Evolutionary conservation across 2,797 vertebrate genomes (phyloP).

Genomic region (Morus bassanus): DNA sequence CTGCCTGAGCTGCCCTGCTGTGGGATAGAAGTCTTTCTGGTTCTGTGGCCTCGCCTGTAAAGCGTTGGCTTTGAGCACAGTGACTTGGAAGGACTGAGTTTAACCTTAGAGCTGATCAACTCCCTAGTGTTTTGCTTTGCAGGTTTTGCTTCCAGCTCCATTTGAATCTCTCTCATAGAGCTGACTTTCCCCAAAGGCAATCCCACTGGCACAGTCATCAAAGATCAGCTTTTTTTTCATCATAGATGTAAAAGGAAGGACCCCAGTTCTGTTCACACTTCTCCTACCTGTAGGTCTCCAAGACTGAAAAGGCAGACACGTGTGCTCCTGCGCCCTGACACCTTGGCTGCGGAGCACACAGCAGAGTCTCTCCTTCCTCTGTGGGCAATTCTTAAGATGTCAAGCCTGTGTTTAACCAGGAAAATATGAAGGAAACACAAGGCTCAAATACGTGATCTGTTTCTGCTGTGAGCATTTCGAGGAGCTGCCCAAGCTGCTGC

Average conservation of each 20-base stretch:
- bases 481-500: neutral
- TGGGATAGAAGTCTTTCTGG: neutral
- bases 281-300: neutral
- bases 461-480: neutral
- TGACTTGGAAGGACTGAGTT: neutral
- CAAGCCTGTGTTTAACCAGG: fast-evolving
- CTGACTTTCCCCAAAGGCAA: neutral
- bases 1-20: neutral
- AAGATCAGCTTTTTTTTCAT: neutral
- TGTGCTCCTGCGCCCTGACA: fast-evolving
- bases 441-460: neutral
- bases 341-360: fast-evolving
- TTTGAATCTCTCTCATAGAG: neutral
- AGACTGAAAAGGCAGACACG: fast-evolving
- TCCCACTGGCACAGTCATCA: neutral
- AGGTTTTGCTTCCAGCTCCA: neutral
- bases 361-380: neutral
- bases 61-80: neutral
- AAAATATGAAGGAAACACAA: neutral
- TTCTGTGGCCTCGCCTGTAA: neutral
- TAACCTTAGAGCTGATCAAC: neutral
- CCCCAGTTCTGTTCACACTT: neutral
- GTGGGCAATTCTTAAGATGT: fast-evolving
- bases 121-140: neutral
- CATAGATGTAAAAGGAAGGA: neutral